Percentiles rank a stretch among this genome's conserved stretches.
Evolutionary conservation across 2,888 invertebrate species (phyloP).

Genomic region (Meiosimyza platycephala): DNA sequence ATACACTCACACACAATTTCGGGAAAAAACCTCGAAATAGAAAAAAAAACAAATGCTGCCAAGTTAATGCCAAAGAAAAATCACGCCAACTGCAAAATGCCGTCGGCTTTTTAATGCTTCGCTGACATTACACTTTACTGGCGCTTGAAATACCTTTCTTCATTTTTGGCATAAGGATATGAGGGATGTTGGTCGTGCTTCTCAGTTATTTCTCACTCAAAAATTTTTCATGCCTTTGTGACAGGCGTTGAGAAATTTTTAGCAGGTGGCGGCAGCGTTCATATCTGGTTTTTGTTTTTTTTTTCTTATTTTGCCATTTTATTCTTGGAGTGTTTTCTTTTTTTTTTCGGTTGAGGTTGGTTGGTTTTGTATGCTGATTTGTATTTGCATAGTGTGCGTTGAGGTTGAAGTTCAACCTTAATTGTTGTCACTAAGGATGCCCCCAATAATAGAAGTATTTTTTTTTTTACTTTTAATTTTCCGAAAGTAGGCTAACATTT

Average conservation of each 20-base stretch:
- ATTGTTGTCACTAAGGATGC: no score
- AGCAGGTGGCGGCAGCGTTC: constrained; percentile 53
- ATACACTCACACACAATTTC: not conserved
- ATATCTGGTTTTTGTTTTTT: constrained; percentile 3
- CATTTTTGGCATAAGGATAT: no score
- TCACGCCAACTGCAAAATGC: constrained; percentile 29
- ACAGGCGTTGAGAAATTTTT: constrained; percentile 39
- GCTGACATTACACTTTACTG: not conserved
- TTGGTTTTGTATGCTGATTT: not conserved
- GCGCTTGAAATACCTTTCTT: no score
- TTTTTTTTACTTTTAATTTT: no score
- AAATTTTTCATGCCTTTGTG: constrained; percentile 7
- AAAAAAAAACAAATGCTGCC: constrained; percentile 2
- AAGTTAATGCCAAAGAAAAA: constrained; percentile 34
- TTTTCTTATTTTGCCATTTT: constrained; percentile 45
- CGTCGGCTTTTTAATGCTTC: constrained; percentile 33
- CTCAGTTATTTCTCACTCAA: constrained; percentile 10
- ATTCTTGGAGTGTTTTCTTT: constrained; percentile 48
- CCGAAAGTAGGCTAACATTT: no score
- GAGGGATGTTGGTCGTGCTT: not conserved
- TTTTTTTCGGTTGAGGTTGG: constrained; percentile 35
- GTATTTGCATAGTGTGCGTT: no score
- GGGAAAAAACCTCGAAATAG: no score
- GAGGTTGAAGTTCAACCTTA: no score
- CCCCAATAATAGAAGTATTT: no score